Evolutionary conservation across 2,888 invertebrate species (phyloP).

Genomic region (Lasioglossum zephyrum): DNA sequence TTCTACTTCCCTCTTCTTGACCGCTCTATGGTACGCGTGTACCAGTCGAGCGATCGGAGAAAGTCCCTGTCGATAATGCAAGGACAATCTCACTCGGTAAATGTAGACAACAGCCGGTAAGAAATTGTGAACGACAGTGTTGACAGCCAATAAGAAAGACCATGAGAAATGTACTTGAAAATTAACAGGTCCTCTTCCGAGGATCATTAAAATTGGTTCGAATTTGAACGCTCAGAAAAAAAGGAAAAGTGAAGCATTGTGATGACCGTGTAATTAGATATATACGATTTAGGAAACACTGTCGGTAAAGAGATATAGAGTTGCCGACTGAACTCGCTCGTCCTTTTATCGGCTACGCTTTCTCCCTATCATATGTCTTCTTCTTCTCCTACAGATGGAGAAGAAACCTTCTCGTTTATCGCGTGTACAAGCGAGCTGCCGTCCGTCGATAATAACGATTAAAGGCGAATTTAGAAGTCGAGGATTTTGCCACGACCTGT

Average conservation of each 20-base stretch:
- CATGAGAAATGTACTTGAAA: neutral
- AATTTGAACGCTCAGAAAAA: neutral
- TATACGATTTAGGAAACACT: conserved; percentile 13
- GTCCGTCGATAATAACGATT: conserved; percentile 51
- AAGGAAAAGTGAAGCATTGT: conserved; percentile 23
- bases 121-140: neutral
- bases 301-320: conserved; percentile 31
- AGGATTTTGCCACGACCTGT: conserved; percentile 68
- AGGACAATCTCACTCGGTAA: conserved; percentile 35
- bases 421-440: conserved; percentile 49
- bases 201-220: neutral
- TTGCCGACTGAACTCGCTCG: conserved; percentile 30
- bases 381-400: neutral
- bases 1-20: conserved; percentile 41
- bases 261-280: conserved; percentile 42
- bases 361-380: conserved; percentile 9
- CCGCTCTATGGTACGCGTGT: conserved; percentile 34
- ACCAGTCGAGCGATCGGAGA: conserved; percentile 10
- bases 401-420: conserved; percentile 28
- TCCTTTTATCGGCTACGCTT: conserved; percentile 8
- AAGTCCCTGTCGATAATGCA: conserved; percentile 46
- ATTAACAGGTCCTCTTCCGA: neutral
- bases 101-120: neutral
- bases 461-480: conserved; percentile 47
- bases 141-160: conserved; percentile 25